Percentiles rank a stretch among this genome's conserved stretches.
These are phyloP conservation scores for Jacana jacana DNA, from an alignment of 2,113 vertebrate genomes.

Conservation along the genomic window DNA sequence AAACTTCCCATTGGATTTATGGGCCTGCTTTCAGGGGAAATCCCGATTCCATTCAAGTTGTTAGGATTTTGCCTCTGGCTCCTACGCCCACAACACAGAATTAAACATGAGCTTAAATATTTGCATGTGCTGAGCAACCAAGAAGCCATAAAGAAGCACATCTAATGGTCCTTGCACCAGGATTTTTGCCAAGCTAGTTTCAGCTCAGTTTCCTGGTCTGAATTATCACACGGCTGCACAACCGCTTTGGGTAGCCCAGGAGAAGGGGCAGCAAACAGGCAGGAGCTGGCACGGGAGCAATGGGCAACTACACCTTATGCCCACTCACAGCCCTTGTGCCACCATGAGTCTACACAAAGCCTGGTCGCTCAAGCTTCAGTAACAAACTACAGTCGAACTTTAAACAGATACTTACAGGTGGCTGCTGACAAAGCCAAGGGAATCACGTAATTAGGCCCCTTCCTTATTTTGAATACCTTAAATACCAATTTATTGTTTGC, in stretches of 20 bases:
- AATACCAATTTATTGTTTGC: neutral
- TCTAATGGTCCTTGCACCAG: constrained; percentile 25
- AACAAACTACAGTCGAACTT: neutral
- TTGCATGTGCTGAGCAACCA: constrained; percentile 65
- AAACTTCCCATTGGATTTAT: constrained; percentile 11
- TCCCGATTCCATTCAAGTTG: constrained; percentile 30
- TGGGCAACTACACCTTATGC: neutral
- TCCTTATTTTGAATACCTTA: neutral
- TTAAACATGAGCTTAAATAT: constrained; percentile 62
- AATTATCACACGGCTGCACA: neutral
- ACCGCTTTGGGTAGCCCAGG: neutral
- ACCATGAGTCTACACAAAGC: neutral
- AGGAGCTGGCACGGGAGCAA: neutral
- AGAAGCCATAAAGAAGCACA: constrained; percentile 36
- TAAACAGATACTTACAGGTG: neutral
- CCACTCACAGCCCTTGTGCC: neutral
- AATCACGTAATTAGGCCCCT: neutral
- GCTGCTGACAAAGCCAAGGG: neutral
- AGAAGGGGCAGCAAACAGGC: constrained; percentile 11
- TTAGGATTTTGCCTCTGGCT: constrained; percentile 48
- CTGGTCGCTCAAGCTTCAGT: neutral
- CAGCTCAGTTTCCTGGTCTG: neutral
- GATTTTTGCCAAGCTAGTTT: constrained; percentile 29
- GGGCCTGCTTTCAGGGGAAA: constrained; percentile 53
- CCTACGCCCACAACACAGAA: constrained; percentile 41